Evolutionary conservation across 2,888 invertebrate species (phyloP), one percentile per base, ranked within the genome.

Genomic region (Sussaba pulchella): DNA sequence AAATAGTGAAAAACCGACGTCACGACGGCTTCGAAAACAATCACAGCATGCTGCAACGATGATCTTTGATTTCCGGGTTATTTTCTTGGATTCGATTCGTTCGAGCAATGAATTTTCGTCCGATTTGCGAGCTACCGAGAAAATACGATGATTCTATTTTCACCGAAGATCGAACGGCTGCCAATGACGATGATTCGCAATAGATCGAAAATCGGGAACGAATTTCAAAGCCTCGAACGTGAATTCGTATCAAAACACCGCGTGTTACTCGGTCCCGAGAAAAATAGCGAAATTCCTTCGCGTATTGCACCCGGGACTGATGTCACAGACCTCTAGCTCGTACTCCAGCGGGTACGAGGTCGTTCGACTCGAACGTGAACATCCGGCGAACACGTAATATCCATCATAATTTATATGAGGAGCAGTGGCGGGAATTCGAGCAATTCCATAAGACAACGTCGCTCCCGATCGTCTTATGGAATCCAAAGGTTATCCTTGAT

Each of bases 231-330:
- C n/a, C n/a, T n/a, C n/a, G 17, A 10, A 26, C 45, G 21, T 59
- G n/a, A 54, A 12, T 1, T 24, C 54, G 54, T 41, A 47, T 81
- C 81, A 24, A 24, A n/a, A 12, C 24, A 21, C 52, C 10, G 82
- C 82, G 85, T 79, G 84, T 83, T 85, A 84, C 75, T 69, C 73
- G 83, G 83, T 82, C 83, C 73, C 76, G 26, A 70, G 67, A 66
- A 57, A 89, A 88, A 89, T 89, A 88, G 85, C 87, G 80, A 88
- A 88, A 89, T 88, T 89, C 89, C 88, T 84, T 59, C 83, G 86
- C 88, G 87, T 87, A 86, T 78, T 54, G 61, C 61, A 45, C 61
- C 72, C 76, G 72, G 71, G 80, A 80, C 75, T 75, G 75, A 80
- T 76, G 72, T 63, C 67, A 47, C 76, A 17, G 69, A 43, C 31